Conservation (phyloP, 1,140 invertebrate genomes). For the Calephelis nemesis region DNA sequence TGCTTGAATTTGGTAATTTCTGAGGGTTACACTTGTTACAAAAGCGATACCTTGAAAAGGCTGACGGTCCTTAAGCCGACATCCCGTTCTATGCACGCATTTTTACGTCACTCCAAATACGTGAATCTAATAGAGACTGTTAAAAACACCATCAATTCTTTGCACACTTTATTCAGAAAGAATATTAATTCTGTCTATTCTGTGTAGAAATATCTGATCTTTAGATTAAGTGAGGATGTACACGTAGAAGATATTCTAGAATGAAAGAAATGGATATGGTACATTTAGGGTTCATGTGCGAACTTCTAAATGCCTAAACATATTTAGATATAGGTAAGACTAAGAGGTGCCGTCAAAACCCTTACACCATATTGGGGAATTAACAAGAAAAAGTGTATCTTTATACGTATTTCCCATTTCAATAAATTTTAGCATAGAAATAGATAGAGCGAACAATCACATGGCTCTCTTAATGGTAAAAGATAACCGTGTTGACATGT, state of each 20-base stretch:
- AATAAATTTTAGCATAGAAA: no score
- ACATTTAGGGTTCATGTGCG: no score
- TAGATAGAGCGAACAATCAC: no score
- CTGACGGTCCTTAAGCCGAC: not conserved
- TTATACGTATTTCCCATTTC: no score
- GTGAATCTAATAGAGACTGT: slow-evolving; percentile 1
- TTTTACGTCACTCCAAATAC: slow-evolving; percentile 1
- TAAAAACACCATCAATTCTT: slow-evolving; percentile 2
- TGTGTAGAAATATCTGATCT: not conserved
- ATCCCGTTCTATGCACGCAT: slow-evolving; percentile 12
- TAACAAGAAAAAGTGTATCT: no score
- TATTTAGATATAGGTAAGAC: no score
- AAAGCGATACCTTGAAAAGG: slow-evolving; percentile 1
- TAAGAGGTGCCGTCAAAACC: no score
- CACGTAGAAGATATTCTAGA: not conserved
- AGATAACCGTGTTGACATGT: no score
- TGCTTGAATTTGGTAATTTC: not conserved
- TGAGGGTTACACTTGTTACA: not conserved
- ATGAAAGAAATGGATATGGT: not conserved
- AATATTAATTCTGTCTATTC: not conserved
- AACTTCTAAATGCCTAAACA: no score
- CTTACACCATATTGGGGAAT: no score
- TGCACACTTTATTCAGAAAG: slow-evolving; percentile 1
- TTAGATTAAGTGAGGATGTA: not conserved
- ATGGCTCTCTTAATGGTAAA: no score